phyloP scores from a whole-genome alignment of 2,797 vertebrate genomes.

The Neostethus bicornis region DNA sequence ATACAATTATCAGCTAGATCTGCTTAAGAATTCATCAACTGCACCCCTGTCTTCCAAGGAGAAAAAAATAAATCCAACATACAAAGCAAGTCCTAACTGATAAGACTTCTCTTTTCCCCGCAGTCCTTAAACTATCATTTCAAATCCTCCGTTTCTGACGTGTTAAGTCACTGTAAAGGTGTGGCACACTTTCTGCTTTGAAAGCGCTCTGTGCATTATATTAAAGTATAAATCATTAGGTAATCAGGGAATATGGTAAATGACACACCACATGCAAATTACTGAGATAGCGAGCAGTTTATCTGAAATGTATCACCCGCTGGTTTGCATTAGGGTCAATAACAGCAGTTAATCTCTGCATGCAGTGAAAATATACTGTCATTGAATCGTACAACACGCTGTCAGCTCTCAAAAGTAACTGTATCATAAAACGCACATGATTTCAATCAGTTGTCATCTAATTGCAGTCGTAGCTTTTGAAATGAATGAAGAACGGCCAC shows the following conservation, averaged over 20 bases:
- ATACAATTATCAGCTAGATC: slow-evolving; percentile 98
- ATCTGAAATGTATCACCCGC: slow-evolving; percentile 68
- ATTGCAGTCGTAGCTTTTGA: slow-evolving; percentile 70
- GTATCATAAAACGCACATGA: slow-evolving; percentile 74
- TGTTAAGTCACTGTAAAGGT: slow-evolving; percentile 72
- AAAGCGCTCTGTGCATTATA: slow-evolving; percentile 59
- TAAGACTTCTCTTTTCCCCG: slow-evolving; percentile 68
- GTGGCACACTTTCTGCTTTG: slow-evolving; percentile 48
- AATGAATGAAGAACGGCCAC: slow-evolving; percentile 57
- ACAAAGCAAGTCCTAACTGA: slow-evolving; percentile 77
- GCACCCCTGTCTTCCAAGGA: slow-evolving; percentile 73
- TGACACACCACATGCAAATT: slow-evolving; percentile 70
- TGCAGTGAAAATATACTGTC: slow-evolving; percentile 66
- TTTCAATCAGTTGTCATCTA: slow-evolving; percentile 79
- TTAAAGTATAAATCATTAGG: slow-evolving; percentile 78
- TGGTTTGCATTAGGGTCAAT: slow-evolving; percentile 73
- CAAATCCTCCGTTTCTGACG: slow-evolving; percentile 59
- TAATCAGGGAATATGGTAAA: slow-evolving; percentile 78
- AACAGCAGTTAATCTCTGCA: slow-evolving; percentile 69
- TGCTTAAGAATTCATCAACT: slow-evolving; percentile 90
- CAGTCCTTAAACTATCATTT: slow-evolving; percentile 75
- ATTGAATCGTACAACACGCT: slow-evolving; percentile 47
- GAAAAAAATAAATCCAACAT: slow-evolving; percentile 57
- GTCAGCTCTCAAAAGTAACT: slow-evolving; percentile 67
- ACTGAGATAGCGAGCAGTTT: slow-evolving; percentile 42